phyloP scores from a whole-genome alignment of 1,140 invertebrate genomes.

The Magallana ariakensis region DNA sequence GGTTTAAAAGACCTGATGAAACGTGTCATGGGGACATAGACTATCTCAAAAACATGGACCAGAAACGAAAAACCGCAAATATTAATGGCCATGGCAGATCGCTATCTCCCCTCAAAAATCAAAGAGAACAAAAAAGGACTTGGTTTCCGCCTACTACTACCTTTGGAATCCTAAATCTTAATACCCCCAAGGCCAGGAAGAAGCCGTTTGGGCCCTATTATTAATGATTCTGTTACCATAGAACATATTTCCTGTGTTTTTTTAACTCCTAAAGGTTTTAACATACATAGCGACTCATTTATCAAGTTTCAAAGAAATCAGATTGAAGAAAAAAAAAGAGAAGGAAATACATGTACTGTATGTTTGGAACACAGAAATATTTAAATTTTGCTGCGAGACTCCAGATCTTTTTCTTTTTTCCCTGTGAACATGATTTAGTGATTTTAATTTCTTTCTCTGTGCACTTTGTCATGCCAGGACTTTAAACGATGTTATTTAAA shows the following conservation, averaged over 20 bases:
- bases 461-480: background rate
- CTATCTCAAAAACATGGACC: background rate
- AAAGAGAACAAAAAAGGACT: background rate
- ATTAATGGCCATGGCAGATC: background rate
- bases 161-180: background rate
- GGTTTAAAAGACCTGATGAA: background rate
- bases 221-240: background rate
- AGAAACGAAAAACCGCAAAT: background rate
- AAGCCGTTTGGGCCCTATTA: background rate
- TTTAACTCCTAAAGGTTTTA: constrained; percentile 7
- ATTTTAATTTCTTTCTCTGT: constrained; percentile 9
- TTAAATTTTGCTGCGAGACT: background rate
- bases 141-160: background rate
- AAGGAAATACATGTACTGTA: background rate
- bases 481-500: constrained; percentile 23
- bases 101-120: constrained; percentile 8
- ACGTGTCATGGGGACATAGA: constrained; percentile 7
- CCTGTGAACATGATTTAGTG: background rate
- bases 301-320: background rate
- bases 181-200: constrained; percentile 7
- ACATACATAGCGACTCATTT: background rate
- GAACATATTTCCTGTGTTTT: constrained; percentile 15
- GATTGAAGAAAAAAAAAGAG: background rate
- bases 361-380: background rate
- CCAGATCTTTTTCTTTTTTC: background rate